Conservation (phyloP, 2,113 vertebrate species). For the Hyla sarda region DNA sequence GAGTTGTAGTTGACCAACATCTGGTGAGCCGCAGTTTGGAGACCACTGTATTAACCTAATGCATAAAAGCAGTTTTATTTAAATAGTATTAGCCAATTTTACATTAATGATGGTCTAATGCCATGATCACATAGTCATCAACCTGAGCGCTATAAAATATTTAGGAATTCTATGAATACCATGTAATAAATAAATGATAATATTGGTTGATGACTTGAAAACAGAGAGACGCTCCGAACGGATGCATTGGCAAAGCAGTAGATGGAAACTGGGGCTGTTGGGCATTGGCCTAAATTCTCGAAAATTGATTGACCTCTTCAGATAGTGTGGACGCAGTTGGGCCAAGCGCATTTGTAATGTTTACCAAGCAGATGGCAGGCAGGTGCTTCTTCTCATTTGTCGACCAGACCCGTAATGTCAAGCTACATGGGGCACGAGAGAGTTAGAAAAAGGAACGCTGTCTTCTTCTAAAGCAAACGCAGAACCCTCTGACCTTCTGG, state of each 20-base stretch:
- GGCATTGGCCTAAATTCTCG: neutral
- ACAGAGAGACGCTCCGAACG: neutral
- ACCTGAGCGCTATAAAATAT: neutral
- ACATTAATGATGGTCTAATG: neutral
- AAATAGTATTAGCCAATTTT: neutral
- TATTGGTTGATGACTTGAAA: too few relatives aligned
- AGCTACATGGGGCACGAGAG: constrained; percentile 63
- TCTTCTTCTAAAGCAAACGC: constrained; percentile 46
- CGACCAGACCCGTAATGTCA: constrained; percentile 64
- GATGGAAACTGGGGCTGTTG: neutral
- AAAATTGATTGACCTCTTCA: constrained; percentile 54
- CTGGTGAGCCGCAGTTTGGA: too few relatives aligned
- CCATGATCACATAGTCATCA: neutral
- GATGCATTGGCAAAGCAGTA: neutral
- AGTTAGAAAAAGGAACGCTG: constrained; percentile 60
- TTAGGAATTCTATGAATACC: neutral
- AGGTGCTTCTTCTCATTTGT: constrained; percentile 71
- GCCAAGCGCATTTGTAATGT: constrained; percentile 76
- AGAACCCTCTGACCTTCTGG: constrained; percentile 41
- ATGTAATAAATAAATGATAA: neutral
- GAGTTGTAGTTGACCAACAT: too few relatives aligned
- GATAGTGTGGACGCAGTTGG: constrained; percentile 67
- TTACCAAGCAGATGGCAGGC: constrained; percentile 78
- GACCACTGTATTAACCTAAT: too few relatives aligned
- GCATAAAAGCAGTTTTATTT: too few relatives aligned